These are phyloP conservation scores for Synanthedon formicaeformis DNA, from an alignment of 2,888 invertebrate genomes.

Conservation along the genomic window DNA sequence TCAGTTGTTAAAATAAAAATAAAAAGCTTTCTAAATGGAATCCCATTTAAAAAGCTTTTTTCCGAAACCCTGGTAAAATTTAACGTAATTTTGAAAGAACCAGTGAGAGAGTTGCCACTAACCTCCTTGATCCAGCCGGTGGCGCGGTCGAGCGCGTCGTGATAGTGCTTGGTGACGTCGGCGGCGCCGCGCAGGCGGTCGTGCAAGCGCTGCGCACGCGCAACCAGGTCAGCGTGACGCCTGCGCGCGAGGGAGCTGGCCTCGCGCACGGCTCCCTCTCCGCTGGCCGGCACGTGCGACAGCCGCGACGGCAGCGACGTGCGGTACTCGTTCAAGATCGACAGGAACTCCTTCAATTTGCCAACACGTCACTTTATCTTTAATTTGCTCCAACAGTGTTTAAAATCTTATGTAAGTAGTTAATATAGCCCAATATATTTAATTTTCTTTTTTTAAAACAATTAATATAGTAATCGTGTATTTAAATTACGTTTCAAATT, in stretches of 20 bases:
- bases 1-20: no score
- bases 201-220: constrained; percentile 84
- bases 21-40: no score
- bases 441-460: no score
- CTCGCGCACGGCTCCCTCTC: constrained; percentile 80
- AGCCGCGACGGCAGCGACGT: constrained; percentile 85
- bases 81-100: no score
- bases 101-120: neutral
- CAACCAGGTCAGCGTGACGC: constrained; percentile 84
- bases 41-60: no score
- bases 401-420: neutral
- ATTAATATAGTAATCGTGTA: no score
- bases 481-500: no score
- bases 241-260: constrained; percentile 83
- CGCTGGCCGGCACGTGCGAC: constrained; percentile 79
- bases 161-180: constrained; percentile 69
- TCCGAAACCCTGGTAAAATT: no score
- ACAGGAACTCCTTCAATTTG: constrained; percentile 77
- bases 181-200: constrained; percentile 86
- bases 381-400: neutral
- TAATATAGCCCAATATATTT: neutral
- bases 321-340: constrained; percentile 87
- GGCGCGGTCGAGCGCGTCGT: constrained; percentile 86
- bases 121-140: constrained; percentile 82
- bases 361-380: no score